These are phyloP conservation scores for Ecdyonurus torrentis DNA, from an alignment of 2,888 invertebrate genomes.

Conservation along the genomic window DNA sequence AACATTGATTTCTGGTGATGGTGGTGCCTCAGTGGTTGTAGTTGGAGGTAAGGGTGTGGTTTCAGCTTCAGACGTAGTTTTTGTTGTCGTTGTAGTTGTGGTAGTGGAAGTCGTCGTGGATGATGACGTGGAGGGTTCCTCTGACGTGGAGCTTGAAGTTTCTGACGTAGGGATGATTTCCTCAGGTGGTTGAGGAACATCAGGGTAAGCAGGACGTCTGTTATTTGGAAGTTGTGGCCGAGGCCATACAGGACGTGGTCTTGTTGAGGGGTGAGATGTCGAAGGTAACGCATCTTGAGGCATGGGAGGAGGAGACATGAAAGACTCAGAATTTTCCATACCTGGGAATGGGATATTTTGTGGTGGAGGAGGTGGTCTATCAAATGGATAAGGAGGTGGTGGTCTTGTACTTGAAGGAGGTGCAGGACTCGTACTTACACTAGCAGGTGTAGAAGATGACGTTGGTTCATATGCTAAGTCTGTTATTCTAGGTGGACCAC, in stretches of 20 bases:
- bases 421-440: constrained; percentile 14
- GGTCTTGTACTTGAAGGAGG: not conserved
- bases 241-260: not conserved
- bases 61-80: constrained; percentile 12
- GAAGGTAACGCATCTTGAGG: not conserved
- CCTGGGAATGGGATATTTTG: not conserved
- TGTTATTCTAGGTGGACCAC: constrained; percentile 74
- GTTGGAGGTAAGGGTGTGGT: constrained; percentile 1
- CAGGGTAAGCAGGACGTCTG: constrained; percentile 7
- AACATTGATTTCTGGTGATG: constrained; percentile 11
- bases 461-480: constrained; percentile 32
- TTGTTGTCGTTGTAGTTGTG: constrained; percentile 11
- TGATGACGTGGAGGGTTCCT: constrained; percentile 10
- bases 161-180: constrained; percentile 9
- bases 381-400: constrained; percentile 59
- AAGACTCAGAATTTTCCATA: not conserved
- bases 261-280: not conserved
- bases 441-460: constrained; percentile 17
- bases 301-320: not conserved
- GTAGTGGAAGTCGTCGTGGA: constrained; percentile 10
- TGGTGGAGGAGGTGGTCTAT: constrained; percentile 22
- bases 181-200: constrained; percentile 11
- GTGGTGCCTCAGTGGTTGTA: constrained; percentile 12
- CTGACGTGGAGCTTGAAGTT: constrained; percentile 11
- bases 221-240: not conserved